Evolutionary conservation across 2,888 invertebrate species (phyloP).

Genomic region (Bhutanitis thaidina): DNA sequence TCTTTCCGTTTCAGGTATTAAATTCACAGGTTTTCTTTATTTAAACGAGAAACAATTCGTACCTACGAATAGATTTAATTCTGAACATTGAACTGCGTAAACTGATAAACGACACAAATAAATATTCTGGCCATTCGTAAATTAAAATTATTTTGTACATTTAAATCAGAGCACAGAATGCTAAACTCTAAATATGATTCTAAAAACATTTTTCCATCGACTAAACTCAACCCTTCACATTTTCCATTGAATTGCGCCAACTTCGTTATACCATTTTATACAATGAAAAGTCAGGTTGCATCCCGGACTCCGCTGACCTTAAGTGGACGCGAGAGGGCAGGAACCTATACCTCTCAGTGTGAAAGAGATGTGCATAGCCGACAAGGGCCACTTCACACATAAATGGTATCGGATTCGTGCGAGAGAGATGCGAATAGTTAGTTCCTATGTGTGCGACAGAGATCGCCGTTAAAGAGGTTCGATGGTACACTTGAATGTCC

Average conservation of each 20-base stretch:
- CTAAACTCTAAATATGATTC: constrained; percentile 5
- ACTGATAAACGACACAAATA: constrained; percentile 5
- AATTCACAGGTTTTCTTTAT: too few relatives aligned
- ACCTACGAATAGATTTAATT: too few relatives aligned
- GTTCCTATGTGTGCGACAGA: constrained; percentile 14
- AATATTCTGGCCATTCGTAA: constrained; percentile 8
- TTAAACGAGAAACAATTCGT: too few relatives aligned
- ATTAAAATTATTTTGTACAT: not conserved
- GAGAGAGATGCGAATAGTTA: constrained; percentile 32
- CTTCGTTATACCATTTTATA: constrained; percentile 44
- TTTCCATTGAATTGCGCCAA: constrained; percentile 14
- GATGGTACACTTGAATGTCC: constrained; percentile 9
- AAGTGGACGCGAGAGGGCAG: constrained; percentile 47
- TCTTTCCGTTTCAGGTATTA: too few relatives aligned
- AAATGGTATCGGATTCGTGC: constrained; percentile 70
- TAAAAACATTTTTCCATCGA: constrained; percentile 9
- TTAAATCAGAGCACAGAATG: not conserved
- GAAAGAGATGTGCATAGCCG: constrained; percentile 43
- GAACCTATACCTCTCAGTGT: constrained; percentile 31
- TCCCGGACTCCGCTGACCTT: constrained; percentile 47
- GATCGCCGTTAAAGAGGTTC: constrained; percentile 12
- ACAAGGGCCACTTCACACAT: constrained; percentile 64
- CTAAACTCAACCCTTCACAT: constrained; percentile 21
- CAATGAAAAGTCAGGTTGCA: constrained; percentile 62
- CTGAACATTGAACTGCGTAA: not conserved